Evolutionary conservation across 2,888 invertebrate genomes (phyloP).

Genomic region (Disparrhopalites patrizii): DNA sequence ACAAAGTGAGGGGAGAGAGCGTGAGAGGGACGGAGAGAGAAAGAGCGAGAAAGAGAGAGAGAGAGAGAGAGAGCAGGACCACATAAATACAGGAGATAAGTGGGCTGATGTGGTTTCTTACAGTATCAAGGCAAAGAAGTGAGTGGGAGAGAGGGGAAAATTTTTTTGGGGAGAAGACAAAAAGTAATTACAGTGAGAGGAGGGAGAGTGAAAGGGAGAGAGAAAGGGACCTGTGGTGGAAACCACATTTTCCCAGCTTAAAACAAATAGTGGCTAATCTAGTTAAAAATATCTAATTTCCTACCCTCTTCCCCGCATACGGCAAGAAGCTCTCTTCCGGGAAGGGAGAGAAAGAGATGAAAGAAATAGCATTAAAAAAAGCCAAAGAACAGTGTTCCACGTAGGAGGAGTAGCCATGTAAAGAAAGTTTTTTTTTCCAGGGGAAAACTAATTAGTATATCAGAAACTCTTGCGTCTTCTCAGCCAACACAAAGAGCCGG

Average conservation of each 20-base stretch:
- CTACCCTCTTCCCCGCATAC: slow-evolving; percentile 26
- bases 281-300: slow-evolving; percentile 35
- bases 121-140: no score
- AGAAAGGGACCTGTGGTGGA: neutral
- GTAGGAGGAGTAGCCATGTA: neutral
- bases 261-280: slow-evolving; percentile 29
- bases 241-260: slow-evolving; percentile 16
- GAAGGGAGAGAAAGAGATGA: slow-evolving; percentile 14
- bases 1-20: no score
- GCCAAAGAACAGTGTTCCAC: slow-evolving; percentile 11
- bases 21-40: no score
- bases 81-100: no score
- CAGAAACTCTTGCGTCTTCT: slow-evolving; percentile 29
- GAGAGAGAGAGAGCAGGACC: no score
- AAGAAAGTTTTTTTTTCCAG: slow-evolving; percentile 12
- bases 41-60: no score
- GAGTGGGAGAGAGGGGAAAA: neutral
- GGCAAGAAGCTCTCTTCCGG: no score
- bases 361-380: slow-evolving; percentile 16
- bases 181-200: neutral
- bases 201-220: neutral
- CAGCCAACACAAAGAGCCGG: slow-evolving; percentile 29
- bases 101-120: no score
- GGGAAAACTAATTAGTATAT: slow-evolving; percentile 32
- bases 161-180: neutral